A percentile compares a stretch with the other conserved stretches of the same genome.
phyloP scores from a whole-genome alignment of 2,888 invertebrate species.

The Schrankia costaestrigalis region DNA sequence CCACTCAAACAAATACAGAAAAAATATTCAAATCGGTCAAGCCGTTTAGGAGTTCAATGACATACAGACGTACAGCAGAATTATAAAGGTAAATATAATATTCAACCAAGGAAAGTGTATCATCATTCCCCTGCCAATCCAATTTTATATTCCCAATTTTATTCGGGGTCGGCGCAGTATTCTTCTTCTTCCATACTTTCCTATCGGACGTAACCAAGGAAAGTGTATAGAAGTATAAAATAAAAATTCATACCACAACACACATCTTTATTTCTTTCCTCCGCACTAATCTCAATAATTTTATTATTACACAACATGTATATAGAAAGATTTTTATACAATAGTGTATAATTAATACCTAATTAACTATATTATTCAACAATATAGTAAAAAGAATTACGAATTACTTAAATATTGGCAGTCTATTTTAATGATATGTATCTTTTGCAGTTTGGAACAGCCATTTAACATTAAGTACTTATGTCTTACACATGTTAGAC shows the following conservation, averaged over 20 bases:
- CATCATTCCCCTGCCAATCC: no score
- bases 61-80: no score
- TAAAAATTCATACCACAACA: slow-evolving; percentile 62
- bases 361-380: slow-evolving; percentile 73
- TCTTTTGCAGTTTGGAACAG: slow-evolving; percentile 79
- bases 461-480: slow-evolving; percentile 51
- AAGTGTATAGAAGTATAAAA: slow-evolving; percentile 12
- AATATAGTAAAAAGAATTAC: slow-evolving; percentile 77
- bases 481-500: slow-evolving; percentile 17
- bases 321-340: slow-evolving; percentile 81
- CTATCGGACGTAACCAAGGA: no score
- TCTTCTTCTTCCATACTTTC: no score
- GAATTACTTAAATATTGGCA: slow-evolving; percentile 70
- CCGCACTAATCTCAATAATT: slow-evolving; percentile 62
- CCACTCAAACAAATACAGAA: no score
- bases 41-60: no score
- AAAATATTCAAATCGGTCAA: no score
- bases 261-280: slow-evolving; percentile 71
- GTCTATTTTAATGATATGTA: slow-evolving; percentile 81
- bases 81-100: no score
- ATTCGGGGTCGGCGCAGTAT: no score
- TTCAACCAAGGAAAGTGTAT: no score
- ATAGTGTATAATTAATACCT: slow-evolving; percentile 77
- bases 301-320: slow-evolving; percentile 80
- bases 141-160: no score